Evolutionary conservation across 2,113 vertebrate genomes (phyloP), one percentile per base, ranked within the genome.

Genomic region (Miniopterus natalensis): DNA sequence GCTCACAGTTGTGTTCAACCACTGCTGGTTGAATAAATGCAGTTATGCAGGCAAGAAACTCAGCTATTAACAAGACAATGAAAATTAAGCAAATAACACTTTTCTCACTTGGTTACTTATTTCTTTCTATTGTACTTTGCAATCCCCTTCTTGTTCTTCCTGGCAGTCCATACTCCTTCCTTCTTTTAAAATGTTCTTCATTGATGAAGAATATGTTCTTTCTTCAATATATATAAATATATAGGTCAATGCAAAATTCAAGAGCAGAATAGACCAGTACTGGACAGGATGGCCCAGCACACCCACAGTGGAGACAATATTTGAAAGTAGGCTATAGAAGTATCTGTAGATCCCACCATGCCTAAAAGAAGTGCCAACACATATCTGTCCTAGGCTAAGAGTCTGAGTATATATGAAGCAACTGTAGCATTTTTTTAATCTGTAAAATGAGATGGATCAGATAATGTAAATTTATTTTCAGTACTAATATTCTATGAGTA

Each of bases 391-490:
- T 91, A 23, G 71, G 15, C 55, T 84, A 88, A 84, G 45, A 40
- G 57, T 81, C 13, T 63, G 17, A 86, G 25, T 57, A 57, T 68
- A 65, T 89, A 61, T 27, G 36, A 80, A 83, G 66, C 53, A 95
- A 90, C 65, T 90, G 10, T 27, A 84, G 31, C 27, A 92, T 57
- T 31, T 92, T 71, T 63, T 21, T 49, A 84, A 65, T 59, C 21
- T 83, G n/a, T 90, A 93, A 93, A 78, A 87, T 78, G 57, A 85
- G 61, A 20, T 73, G 40, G 23, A 65, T 57, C n/a, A 88, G 83
- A 84, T 27, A 53, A 40, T 74, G 51, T 70, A 86, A 80, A 78
- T 59, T 87, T 18, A 25, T 61, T 78, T 74, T 66, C 8, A 88
- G 27, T 78, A 73, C 2, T 65, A 92, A 83, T 7, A 94, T 59